A percentile compares a stretch with the other conserved stretches of the same genome.
Evolutionary conservation across 1,140 invertebrate species (phyloP).

Genomic region (Grapholita molesta): DNA sequence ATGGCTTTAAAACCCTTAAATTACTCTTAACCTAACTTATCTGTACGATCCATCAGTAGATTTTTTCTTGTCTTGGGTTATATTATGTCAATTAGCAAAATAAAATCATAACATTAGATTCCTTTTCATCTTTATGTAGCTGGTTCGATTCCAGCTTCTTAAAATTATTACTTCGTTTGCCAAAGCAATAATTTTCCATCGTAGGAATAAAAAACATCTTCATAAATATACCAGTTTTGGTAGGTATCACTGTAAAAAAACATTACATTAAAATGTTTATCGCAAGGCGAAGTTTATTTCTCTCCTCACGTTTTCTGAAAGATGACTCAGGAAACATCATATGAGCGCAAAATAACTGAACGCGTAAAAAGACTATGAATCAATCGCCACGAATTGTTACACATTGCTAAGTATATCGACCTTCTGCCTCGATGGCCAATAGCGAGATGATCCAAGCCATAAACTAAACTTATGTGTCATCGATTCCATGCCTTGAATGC

Average conservation of each 20-base stretch:
- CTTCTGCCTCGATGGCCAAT: constrained; percentile 51
- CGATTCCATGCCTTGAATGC: constrained; percentile 34
- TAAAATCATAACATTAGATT: too few relatives aligned
- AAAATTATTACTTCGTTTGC: too few relatives aligned
- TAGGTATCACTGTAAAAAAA: not conserved
- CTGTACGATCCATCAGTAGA: too few relatives aligned
- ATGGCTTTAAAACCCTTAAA: too few relatives aligned
- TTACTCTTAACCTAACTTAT: too few relatives aligned
- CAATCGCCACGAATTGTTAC: constrained; percentile 39
- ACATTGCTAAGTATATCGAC: constrained; percentile 49
- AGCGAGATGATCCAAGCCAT: constrained; percentile 33
- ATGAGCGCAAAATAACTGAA: constrained; percentile 9
- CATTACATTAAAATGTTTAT: not conserved
- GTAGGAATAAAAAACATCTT: too few relatives aligned
- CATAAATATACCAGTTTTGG: too few relatives aligned
- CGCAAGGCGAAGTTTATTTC: not conserved
- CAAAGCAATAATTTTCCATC: too few relatives aligned
- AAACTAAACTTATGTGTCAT: constrained; percentile 36
- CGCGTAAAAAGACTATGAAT: constrained; percentile 29
- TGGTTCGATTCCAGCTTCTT: too few relatives aligned
- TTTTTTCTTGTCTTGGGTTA: too few relatives aligned
- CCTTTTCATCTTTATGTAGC: too few relatives aligned
- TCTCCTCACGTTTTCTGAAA: not conserved
- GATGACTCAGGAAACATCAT: constrained; percentile 29
- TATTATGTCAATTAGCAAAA: too few relatives aligned